Evolutionary conservation across 2,888 invertebrate genomes (phyloP).

Genomic region (Theodoxus fluviatilis): DNA sequence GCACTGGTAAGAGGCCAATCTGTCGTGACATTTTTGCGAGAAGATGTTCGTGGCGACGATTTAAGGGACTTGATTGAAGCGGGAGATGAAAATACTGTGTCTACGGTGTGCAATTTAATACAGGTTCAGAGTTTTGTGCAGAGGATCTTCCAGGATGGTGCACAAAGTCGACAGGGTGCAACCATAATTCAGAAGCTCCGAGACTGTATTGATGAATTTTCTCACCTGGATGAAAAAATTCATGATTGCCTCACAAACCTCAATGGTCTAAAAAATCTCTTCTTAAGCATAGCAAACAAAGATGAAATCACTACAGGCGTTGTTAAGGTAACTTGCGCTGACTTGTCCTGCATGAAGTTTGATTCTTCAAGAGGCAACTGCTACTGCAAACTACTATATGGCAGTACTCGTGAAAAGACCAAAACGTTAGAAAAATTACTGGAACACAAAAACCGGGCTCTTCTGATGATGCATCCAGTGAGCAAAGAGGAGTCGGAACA

Average conservation of each 20-base stretch:
- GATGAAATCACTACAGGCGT: constrained; percentile 22
- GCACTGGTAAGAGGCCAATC: too few species aligned
- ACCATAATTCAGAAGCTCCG: too few species aligned
- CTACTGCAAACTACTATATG: constrained; percentile 6
- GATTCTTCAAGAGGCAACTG: neutral
- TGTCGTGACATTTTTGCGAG: too few species aligned
- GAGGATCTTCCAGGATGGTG: too few species aligned
- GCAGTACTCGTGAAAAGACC: neutral
- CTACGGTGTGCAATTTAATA: too few species aligned
- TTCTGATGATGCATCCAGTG: constrained; percentile 22
- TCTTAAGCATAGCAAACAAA: constrained; percentile 13
- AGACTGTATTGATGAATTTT: too few species aligned
- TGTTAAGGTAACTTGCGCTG: constrained; percentile 17
- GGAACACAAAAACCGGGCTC: constrained; percentile 23
- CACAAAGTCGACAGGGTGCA: too few species aligned
- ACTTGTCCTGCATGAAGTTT: constrained; percentile 17
- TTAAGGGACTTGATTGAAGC: too few species aligned
- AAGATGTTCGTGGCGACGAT: too few species aligned
- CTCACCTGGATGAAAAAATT: constrained; percentile 15
- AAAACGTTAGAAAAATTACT: constrained; percentile 3
- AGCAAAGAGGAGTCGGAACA: neutral
- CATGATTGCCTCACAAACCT: constrained; percentile 16
- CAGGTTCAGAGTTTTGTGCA: too few species aligned
- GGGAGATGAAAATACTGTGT: too few species aligned
- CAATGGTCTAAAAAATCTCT: constrained; percentile 19